Evolutionary conservation across 2,888 invertebrate species (phyloP), one percentile per base, ranked within the genome.

Genomic region (Amiota mariae): DNA sequence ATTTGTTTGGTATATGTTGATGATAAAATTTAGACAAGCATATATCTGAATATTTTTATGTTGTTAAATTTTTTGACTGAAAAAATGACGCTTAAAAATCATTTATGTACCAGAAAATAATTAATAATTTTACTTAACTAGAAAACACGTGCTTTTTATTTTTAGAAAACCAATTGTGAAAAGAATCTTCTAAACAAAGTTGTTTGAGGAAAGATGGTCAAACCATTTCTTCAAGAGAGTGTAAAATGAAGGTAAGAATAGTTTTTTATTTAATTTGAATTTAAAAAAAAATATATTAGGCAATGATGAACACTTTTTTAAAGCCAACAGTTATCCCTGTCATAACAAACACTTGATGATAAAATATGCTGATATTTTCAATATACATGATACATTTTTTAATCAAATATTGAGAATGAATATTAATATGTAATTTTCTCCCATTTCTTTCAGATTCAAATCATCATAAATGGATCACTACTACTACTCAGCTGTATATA

Each of bases 311-410:
- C 73, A 79, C 54, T 49, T 76, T 75, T 76, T 81, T 72, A 76
- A 76, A 77, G 71, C 75, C 78, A 78, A 81, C 80, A 80, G 80
- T 81, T 81, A 81, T 81, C 81, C 81, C 81, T 81, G 74, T 77
- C 81, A 81, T 81, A 80, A 80, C 49, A 9, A 79, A 76, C 46
- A 79, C 73, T 81, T 81, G 82, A 82, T 81, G 81, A 81, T 77
- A 70, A 61, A 78, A 72, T 77, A 64, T 68, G 3, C 75, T 59
- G 79, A 64, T 15, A 15, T 12, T 36, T 36, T 36, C 1, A 36
- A 36, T 12, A 46, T 3, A 13, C 13, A 63, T 18, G 24, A 48
- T 10, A 49, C 18, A 13, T n/a, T 57, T 6, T 57, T 71, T 8
- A 54, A 15, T n/a, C 54, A 10, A 11, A 54, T 11, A 13, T 54